Percentiles rank a stretch among this genome's conserved stretches.
Conservation (phyloP, 2,888 invertebrate genomes). For the Thymelicus lineola region DNA sequence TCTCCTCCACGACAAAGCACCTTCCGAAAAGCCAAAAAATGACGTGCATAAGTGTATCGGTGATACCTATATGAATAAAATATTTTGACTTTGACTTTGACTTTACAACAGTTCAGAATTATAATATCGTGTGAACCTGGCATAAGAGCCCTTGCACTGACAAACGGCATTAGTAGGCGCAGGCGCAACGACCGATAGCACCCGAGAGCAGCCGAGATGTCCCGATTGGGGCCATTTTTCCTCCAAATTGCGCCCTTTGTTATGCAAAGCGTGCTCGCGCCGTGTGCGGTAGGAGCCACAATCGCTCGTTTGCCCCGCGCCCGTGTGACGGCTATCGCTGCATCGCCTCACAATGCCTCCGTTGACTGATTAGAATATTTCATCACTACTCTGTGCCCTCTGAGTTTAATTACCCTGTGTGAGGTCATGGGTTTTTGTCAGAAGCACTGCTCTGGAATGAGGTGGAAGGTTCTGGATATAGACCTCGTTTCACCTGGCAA, state of each 20-base stretch:
- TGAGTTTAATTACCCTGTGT: constrained; percentile 46
- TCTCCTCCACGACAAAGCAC: too few species aligned
- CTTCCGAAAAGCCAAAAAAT: too few species aligned
- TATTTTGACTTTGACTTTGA: too few species aligned
- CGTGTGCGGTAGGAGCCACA: constrained; percentile 76
- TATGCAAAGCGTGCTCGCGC: constrained; percentile 83
- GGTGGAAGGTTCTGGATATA: too few species aligned
- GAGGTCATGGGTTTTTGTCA: constrained; percentile 14
- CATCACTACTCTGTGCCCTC: constrained; percentile 62
- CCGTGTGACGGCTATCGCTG: constrained; percentile 77
- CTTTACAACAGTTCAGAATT: too few species aligned
- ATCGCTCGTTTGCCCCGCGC: constrained; percentile 70
- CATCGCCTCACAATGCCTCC: constrained; percentile 75
- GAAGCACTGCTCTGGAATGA: too few species aligned
- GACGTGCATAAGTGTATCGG: too few species aligned
- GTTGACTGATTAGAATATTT: constrained; percentile 81
- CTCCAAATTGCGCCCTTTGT: constrained; percentile 84
- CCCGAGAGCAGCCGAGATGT: constrained; percentile 56
- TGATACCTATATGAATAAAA: too few species aligned
- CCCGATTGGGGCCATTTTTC: constrained; percentile 79
- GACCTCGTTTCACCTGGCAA: too few species aligned
- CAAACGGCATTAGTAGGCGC: constrained; percentile 54
- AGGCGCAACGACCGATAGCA: constrained; percentile 54
- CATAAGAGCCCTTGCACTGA: background rate
- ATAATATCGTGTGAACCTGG: background rate